Evolutionary conservation across 1,140 invertebrate genomes (phyloP).

Genomic region (Drosophila ohnishii): DNA sequence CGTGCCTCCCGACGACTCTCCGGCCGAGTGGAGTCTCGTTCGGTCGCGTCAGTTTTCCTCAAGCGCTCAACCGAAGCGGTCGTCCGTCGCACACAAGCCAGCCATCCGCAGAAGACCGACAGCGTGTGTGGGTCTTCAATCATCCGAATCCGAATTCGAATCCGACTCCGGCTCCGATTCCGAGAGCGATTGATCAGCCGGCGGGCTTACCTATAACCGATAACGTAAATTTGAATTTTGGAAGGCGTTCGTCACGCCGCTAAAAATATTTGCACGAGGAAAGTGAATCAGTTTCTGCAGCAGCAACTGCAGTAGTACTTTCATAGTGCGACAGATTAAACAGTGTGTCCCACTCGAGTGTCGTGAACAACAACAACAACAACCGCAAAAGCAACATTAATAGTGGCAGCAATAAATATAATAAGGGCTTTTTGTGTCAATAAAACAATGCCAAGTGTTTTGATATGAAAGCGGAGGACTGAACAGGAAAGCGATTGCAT

Average conservation of each 20-base stretch:
- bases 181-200: conserved; percentile 42
- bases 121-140: conserved; percentile 18
- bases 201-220: conserved; percentile 31
- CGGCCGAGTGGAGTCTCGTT: conserved; percentile 9
- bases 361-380: not conserved
- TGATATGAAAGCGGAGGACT: conserved; percentile 34
- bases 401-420: conserved; percentile 36
- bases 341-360: conserved; percentile 9
- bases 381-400: conserved; percentile 3
- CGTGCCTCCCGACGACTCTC: conserved; percentile 3
- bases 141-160: conserved; percentile 9
- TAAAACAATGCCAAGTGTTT: conserved; percentile 46
- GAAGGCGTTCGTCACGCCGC: conserved; percentile 8
- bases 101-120: conserved; percentile 4
- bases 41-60: conserved; percentile 30
- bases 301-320: not conserved
- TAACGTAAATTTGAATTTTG: conserved; percentile 33
- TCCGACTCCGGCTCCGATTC: conserved; percentile 3
- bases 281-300: conserved; percentile 6
- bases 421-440: conserved; percentile 40
- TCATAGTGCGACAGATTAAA: not conserved
- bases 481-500: conserved; percentile 39
- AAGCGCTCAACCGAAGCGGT: conserved; percentile 44
- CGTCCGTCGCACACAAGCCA: conserved; percentile 20
- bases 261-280: conserved; percentile 7